A percentile compares a stretch with the other conserved stretches of the same genome.
These are phyloP conservation scores for Archilochus colubris DNA, from an alignment of 2,113 vertebrate species.

Conservation along the genomic window DNA sequence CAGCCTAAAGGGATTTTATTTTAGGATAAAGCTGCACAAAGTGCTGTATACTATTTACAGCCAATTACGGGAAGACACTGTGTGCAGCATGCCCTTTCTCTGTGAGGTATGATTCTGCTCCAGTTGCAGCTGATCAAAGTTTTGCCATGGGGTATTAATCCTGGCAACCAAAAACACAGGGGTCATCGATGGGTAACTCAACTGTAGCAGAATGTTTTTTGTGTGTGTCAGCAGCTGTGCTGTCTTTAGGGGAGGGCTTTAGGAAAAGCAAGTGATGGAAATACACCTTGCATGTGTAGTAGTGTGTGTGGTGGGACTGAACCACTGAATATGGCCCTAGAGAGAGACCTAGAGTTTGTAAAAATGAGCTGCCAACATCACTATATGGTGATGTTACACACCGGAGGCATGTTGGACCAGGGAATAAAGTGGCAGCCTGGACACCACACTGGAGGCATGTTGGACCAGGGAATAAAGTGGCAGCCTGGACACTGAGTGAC, in stretches of 20 bases:
- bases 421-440: not conserved
- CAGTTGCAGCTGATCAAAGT: not conserved
- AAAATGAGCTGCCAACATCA: not conserved
- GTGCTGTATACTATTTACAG: conserved; percentile 42
- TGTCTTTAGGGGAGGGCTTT: not conserved
- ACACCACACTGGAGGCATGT: not conserved
- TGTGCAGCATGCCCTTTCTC: not conserved
- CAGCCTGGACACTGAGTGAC: not conserved
- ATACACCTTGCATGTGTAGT: not conserved
- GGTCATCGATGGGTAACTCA: not conserved
- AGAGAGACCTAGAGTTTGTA: not conserved
- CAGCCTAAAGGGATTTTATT: conserved; percentile 63
- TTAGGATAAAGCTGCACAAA: conserved; percentile 60
- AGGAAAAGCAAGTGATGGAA: not conserved
- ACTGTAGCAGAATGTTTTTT: not conserved
- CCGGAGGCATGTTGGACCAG: not conserved
- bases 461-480: not conserved
- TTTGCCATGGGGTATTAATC: not conserved
- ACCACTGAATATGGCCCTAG: not conserved
- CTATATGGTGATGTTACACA: accelerated
- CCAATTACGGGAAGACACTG: conserved; percentile 27
- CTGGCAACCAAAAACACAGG: not conserved
- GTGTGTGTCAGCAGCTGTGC: not conserved
- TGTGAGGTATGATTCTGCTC: not conserved
- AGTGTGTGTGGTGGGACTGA: not conserved